phyloP scores from a whole-genome alignment of 23 tunicate species.

The Botrylloides violaceus region DNA sequence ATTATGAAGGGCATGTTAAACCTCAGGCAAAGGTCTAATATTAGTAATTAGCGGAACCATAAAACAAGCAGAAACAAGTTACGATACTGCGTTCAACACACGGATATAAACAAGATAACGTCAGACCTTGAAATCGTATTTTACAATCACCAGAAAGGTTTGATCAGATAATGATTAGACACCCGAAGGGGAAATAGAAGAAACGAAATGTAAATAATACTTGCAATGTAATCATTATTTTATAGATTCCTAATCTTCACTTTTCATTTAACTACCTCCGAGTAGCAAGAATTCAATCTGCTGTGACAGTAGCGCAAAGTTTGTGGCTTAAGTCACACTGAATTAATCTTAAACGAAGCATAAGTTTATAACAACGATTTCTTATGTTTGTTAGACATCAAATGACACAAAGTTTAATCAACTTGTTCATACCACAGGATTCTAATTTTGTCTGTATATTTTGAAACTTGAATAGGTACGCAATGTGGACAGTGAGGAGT shows the following conservation, averaged over 20 bases:
- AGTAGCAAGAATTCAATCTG: not conserved
- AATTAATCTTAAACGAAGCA: no score
- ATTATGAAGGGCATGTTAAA: no score
- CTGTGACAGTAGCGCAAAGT: no score
- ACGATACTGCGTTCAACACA: conserved; percentile 5
- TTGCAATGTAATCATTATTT: conserved; percentile 4
- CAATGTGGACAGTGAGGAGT: no score
- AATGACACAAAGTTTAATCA: no score
- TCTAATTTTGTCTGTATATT: no score
- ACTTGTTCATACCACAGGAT: no score
- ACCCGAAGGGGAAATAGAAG: not conserved
- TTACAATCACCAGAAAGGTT: not conserved
- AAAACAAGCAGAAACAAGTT: conserved; percentile 14
- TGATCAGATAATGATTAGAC: conserved; percentile 2
- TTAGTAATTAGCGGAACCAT: not conserved
- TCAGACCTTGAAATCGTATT: not conserved
- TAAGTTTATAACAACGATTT: no score
- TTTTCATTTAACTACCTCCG: conserved; percentile 1
- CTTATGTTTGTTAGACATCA: no score
- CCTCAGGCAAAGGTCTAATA: no score
- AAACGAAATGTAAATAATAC: conserved; percentile 9
- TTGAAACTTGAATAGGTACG: no score
- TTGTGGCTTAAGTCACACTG: no score
- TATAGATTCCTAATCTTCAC: conserved; percentile 14
- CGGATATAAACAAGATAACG: conserved; percentile 18